phyloP scores from a whole-genome alignment of 2,888 invertebrate species.

The Monochamus alternatus region DNA sequence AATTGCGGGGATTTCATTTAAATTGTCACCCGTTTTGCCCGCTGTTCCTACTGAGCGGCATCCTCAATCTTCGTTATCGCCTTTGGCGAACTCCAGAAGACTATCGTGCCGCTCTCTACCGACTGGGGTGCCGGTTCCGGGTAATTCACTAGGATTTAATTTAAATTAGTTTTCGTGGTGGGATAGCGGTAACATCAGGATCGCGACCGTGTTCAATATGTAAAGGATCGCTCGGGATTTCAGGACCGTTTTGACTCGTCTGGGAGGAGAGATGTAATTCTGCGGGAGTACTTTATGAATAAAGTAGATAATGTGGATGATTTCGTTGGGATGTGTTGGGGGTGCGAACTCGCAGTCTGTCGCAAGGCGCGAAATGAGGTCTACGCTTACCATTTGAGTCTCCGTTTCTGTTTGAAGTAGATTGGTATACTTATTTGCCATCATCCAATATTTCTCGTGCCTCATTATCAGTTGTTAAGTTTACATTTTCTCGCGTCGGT shows the following conservation, averaged over 20 bases:
- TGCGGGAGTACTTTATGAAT: conserved; percentile 39
- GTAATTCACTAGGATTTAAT: conserved; percentile 85
- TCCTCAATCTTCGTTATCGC: neutral
- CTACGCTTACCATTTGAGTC: too few species aligned
- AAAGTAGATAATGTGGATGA: conserved; percentile 39
- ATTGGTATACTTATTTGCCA: too few species aligned
- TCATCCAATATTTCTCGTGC: too few species aligned
- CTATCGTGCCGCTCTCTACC: conserved; percentile 42
- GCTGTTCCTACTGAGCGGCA: conserved; percentile 3
- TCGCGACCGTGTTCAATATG: conserved; percentile 66
- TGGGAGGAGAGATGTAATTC: conserved; percentile 46
- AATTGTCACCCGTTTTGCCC: conserved; percentile 63
- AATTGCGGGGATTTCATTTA: conserved; percentile 70
- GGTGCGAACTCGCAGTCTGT: neutral
- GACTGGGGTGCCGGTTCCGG: conserved; percentile 61
- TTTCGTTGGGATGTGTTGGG: neutral
- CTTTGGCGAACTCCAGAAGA: neutral
- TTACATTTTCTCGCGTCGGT: too few species aligned
- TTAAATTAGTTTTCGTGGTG: conserved; percentile 79
- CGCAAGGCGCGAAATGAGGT: too few species aligned
- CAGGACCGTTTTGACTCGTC: conserved; percentile 54
- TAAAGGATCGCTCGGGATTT: conserved; percentile 55
- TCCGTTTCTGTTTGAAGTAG: too few species aligned
- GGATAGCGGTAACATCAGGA: conserved; percentile 65
- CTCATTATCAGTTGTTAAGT: too few species aligned